phyloP scores from a whole-genome alignment of 2,797 vertebrate genomes.

The Argentina silus region DNA sequence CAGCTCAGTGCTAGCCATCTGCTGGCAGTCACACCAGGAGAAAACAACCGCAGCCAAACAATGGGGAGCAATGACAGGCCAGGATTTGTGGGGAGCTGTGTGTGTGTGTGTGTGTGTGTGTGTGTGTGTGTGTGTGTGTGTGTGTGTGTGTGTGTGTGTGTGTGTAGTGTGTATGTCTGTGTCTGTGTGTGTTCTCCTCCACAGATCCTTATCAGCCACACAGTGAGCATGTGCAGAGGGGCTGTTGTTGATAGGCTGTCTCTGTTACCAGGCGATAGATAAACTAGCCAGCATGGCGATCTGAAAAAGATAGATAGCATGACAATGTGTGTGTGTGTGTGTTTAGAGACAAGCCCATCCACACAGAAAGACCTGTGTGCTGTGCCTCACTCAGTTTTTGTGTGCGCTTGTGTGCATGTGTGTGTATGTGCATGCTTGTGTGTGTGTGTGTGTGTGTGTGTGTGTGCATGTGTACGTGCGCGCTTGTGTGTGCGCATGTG shows the following conservation, averaged over 20 bases:
- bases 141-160: constrained; percentile 17
- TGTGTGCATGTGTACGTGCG: neutral
- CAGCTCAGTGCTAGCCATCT: constrained; percentile 81
- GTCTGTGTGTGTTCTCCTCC: constrained; percentile 54
- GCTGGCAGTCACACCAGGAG: constrained; percentile 81
- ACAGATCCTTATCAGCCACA: constrained; percentile 72
- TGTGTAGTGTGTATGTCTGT: neutral
- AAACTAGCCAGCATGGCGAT: constrained; percentile 75
- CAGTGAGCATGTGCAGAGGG: constrained; percentile 77
- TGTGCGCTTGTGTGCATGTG: neutral
- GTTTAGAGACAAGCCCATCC: neutral
- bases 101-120: constrained; percentile 41
- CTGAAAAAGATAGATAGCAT: constrained; percentile 71
- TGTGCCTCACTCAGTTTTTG: neutral
- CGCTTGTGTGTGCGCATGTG: neutral
- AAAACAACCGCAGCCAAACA: constrained; percentile 81
- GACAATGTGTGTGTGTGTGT: constrained; percentile 31
- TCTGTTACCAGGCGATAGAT: constrained; percentile 80
- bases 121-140: constrained; percentile 32
- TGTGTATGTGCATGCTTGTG: neutral
- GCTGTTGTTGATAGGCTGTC: constrained; percentile 78
- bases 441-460: neutral
- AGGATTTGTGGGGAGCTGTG: constrained; percentile 73
- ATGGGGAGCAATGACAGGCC: constrained; percentile 80
- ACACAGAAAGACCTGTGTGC: neutral